Conservation (phyloP, 2,113 vertebrate genomes). For the Tangachromis dhanisi region DNA sequence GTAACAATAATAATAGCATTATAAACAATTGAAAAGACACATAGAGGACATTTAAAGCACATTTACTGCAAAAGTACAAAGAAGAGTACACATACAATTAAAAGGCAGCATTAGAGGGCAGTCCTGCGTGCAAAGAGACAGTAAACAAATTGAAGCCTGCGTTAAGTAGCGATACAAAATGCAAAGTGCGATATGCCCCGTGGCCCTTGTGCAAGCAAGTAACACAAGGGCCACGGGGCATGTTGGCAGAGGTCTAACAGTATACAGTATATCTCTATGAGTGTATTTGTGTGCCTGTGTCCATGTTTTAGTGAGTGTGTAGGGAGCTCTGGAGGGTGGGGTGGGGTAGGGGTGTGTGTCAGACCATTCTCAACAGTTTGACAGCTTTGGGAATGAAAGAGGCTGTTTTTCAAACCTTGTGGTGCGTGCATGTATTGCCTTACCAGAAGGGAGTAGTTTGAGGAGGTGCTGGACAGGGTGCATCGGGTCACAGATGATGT, state of each 20-base stretch:
- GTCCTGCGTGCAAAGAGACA: background rate
- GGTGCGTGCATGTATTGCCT: background rate
- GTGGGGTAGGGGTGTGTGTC: background rate
- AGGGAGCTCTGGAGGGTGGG: background rate
- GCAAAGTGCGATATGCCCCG: background rate
- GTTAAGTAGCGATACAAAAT: background rate
- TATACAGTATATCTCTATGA: background rate
- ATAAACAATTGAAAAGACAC: background rate
- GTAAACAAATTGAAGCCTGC: background rate
- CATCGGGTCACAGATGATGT: background rate
- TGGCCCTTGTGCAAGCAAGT: background rate
- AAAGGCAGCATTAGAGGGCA: background rate
- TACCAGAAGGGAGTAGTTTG: background rate
- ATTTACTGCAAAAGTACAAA: background rate
- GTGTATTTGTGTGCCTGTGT: background rate
- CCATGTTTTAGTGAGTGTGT: background rate
- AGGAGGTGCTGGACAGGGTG: background rate
- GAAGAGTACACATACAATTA: background rate
- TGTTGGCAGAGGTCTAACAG: background rate
- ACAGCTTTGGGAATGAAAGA: background rate
- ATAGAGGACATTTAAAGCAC: background rate
- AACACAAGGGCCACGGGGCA: background rate
- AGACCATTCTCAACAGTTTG: background rate
- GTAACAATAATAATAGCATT: background rate
- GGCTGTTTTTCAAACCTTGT: background rate